Conservation (phyloP, 2,113 vertebrate genomes). For the Paraplagusia blochii region DNA sequence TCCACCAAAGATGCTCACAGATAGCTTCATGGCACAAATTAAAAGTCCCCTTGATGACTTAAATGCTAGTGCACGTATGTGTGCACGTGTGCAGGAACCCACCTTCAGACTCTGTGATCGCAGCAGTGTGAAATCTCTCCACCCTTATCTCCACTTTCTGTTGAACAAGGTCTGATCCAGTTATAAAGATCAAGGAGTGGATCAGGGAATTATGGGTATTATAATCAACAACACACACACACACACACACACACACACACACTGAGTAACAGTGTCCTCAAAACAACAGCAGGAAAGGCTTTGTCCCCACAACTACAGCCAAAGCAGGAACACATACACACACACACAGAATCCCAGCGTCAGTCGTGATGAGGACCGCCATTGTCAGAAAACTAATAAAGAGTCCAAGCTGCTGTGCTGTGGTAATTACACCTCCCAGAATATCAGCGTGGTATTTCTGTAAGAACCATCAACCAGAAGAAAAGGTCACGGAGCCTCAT, state of each 20-base stretch:
- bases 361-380: slow-evolving; percentile 37
- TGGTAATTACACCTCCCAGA: slow-evolving; percentile 70
- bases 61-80: slow-evolving; percentile 41
- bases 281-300: slow-evolving; percentile 18
- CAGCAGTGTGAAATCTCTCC: slow-evolving; percentile 33
- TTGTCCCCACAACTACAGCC: not conserved
- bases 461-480: slow-evolving; percentile 68
- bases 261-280: too few species aligned
- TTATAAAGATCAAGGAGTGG: slow-evolving; percentile 38
- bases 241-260: slow-evolving; percentile 14
- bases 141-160: slow-evolving; percentile 32
- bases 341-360: slow-evolving; percentile 14
- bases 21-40: slow-evolving; percentile 57
- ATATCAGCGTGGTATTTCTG: slow-evolving; percentile 67
- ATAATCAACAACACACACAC: slow-evolving; percentile 38
- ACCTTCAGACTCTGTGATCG: slow-evolving; percentile 15
- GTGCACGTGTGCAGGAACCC: slow-evolving; percentile 21
- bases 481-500: slow-evolving; percentile 68
- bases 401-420: slow-evolving; percentile 52
- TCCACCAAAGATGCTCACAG: slow-evolving; percentile 62
- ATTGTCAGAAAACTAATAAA: slow-evolving; percentile 75
- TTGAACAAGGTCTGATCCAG: slow-evolving; percentile 39
- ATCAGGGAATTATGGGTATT: slow-evolving; percentile 41
- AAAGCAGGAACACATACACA: slow-evolving; percentile 6
- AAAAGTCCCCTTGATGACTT: slow-evolving; percentile 25